Base-by-base conservation (phyloP, 2,113 vertebrate species). In the Mormyrus iriodes region DNA sequence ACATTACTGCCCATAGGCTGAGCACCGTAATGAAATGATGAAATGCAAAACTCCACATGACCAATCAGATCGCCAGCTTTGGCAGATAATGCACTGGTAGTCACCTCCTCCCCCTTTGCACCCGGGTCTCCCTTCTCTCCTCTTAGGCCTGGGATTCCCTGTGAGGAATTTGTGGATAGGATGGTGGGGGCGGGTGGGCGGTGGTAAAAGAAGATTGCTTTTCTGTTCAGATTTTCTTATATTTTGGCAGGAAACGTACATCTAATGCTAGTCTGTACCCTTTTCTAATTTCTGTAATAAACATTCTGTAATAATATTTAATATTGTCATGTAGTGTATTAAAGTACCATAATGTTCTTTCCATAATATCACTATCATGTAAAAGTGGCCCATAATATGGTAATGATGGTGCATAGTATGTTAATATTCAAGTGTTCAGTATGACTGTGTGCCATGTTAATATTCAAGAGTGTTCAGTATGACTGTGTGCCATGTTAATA, bases 131-230 rank as follows among this genome's bases (percentile, higher is more conserved):
- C 97, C 3, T 48, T 91, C 4, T 93, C 87, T 88, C 97, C 97
- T 79, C 92, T 95, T 61, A 94, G 91, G 51, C 97, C 97, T 0
- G 91, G 93, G 44, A 94, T 92, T 89, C 97, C 97, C 97, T 96
- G 85, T 55, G 52, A 52, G 12, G 44, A 0, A 10, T 0, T 65
- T 0, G 51, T 7, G 49, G 51, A 48, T 48, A 8, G 2, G 46
- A 5, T 4, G 46, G 46, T 2, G 2, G n/a, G n/a, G 0, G n/a
- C 6, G 9, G n/a, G 9, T 3, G n/a, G 46, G 4, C 53, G 58
- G 31, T 53, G 83, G 51, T 1, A 84, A 44, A 65, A n/a, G 27
- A 24, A 86, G 79, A 12, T 7, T 31, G 42, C 49, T 39, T 88
- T 58, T 15, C n/a, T 46, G 73, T 31, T 53, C 53, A 31, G n/a